Evolutionary conservation across 2,888 invertebrate genomes (phyloP).

Genomic region (Ennomos quercinarius): DNA sequence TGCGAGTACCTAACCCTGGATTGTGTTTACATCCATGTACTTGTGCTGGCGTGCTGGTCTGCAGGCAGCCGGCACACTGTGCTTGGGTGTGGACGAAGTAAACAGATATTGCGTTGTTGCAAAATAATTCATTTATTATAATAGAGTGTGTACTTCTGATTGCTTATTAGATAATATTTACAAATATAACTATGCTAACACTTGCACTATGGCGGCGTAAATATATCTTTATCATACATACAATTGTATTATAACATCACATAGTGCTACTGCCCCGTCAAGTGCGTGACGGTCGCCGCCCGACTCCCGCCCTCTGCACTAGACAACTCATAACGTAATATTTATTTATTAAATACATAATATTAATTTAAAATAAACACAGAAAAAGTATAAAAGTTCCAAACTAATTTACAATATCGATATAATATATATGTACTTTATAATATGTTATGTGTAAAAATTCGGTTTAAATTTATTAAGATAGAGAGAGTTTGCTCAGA

Average conservation of each 20-base stretch:
- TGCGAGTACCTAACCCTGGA: no score
- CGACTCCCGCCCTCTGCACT: background rate
- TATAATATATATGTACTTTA: background rate
- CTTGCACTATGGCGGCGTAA: slow-evolving; percentile 34
- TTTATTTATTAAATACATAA: background rate
- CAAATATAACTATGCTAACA: slow-evolving; percentile 55
- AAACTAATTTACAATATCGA: slow-evolving; percentile 3
- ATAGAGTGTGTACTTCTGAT: slow-evolving; percentile 61
- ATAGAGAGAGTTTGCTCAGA: slow-evolving; percentile 39
- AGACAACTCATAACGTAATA: no score
- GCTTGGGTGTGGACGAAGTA: background rate
- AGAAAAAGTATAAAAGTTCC: background rate
- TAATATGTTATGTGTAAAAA: slow-evolving; percentile 2
- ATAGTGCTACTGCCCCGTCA: slow-evolving; percentile 25
- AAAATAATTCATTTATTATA: slow-evolving; percentile 54
- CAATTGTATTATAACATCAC: slow-evolving; percentile 48
- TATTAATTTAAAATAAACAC: slow-evolving; percentile 5
- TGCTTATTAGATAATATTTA: slow-evolving; percentile 65
- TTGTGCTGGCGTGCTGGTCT: no score
- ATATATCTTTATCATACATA: slow-evolving; percentile 35
- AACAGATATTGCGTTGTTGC: slow-evolving; percentile 13
- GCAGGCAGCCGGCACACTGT: no score
- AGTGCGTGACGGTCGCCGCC: slow-evolving; percentile 1
- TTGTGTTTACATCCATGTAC: no score
- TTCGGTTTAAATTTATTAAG: slow-evolving; percentile 13